phyloP scores from a whole-genome alignment of 2,113 vertebrate species.

The Notarius quadriscutis region DNA sequence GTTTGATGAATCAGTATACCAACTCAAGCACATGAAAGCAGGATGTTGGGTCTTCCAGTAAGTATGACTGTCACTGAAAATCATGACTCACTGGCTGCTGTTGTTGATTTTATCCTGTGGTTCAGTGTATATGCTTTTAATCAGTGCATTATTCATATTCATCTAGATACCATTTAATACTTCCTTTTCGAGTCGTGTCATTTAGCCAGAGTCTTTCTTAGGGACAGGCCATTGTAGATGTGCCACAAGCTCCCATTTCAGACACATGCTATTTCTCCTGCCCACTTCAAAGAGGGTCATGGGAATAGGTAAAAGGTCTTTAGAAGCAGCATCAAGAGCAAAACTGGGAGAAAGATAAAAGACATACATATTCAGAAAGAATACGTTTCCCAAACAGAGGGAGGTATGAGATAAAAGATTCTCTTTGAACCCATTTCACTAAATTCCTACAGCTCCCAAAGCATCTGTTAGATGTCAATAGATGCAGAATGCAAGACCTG shows the following conservation, averaged over 20 bases:
- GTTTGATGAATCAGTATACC: background rate
- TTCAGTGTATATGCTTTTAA: background rate
- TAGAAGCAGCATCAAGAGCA: background rate
- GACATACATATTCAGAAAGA: slow-evolving; percentile 36
- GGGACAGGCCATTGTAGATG: background rate
- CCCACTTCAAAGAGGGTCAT: slow-evolving; percentile 31
- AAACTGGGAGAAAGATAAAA: slow-evolving; percentile 21
- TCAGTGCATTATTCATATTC: background rate
- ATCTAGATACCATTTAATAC: slow-evolving; percentile 1
- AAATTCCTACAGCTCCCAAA: slow-evolving; percentile 25
- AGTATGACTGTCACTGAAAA: background rate
- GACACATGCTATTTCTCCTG: slow-evolving; percentile 21
- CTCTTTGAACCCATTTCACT: slow-evolving; percentile 22
- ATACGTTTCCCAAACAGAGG: slow-evolving; percentile 26
- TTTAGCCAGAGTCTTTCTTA: slow-evolving; percentile 17
- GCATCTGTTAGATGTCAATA: slow-evolving; percentile 23
- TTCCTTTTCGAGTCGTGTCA: slow-evolving; percentile 17
- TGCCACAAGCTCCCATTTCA: slow-evolving; percentile 17
- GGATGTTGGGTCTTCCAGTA: background rate
- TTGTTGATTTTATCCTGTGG: background rate
- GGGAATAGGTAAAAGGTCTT: slow-evolving; percentile 26
- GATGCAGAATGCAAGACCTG: slow-evolving; percentile 20
- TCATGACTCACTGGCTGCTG: background rate
- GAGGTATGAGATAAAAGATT: slow-evolving; percentile 27
- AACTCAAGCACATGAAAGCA: background rate